Evolutionary conservation across 2,113 vertebrate species (phyloP), one percentile per base, ranked within the genome.

Genomic region (Antigone vipio): DNA sequence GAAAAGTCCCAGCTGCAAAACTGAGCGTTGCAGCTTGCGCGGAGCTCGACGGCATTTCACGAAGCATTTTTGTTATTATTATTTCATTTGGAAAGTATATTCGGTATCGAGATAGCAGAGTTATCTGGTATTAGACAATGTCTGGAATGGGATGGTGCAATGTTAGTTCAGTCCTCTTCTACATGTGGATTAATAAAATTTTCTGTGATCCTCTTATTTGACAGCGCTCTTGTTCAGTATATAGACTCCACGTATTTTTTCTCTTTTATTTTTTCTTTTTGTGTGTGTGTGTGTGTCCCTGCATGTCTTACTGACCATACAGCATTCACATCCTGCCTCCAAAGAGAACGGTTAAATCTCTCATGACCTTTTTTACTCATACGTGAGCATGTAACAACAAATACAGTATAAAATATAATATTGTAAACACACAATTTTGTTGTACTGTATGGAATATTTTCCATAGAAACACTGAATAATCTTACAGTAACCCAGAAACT

Each of bases 21-120:
- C 16, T 3, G 49, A 3, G 49, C 49, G 27, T 29, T 10, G 40
- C 35, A 15, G 55, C 49, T 1, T 1, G 47, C 10, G 22, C 3
- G 45, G 32, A 4, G 30, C 21, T 5, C 20, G 52, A 0, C 10
- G 29, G 9, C 45, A 6, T 14, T 16, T 23, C 38, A 5, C 2
- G 24, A 3, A 13, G 11, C 12, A 1, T 1, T 34, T 24, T 21
- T 6, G 8, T 3, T 0, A 9, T 20, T n/a, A 0, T 35, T 8
- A 6, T 2, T 79, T 34, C 35, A 0, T 55, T 17, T 6, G 30
- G 22, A 50, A 63, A 15, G 35, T 4, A 5, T 2, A 0, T 4
- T 17, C 11, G 7, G 6, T 27, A 3, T 7, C 6, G 15, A 20
- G 6, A 35, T 8, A 11, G 47, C 29, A 7, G 20, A n/a, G 38